phyloP scores from a whole-genome alignment of 2,797 vertebrate genomes.

The Silurus aristotelis region DNA sequence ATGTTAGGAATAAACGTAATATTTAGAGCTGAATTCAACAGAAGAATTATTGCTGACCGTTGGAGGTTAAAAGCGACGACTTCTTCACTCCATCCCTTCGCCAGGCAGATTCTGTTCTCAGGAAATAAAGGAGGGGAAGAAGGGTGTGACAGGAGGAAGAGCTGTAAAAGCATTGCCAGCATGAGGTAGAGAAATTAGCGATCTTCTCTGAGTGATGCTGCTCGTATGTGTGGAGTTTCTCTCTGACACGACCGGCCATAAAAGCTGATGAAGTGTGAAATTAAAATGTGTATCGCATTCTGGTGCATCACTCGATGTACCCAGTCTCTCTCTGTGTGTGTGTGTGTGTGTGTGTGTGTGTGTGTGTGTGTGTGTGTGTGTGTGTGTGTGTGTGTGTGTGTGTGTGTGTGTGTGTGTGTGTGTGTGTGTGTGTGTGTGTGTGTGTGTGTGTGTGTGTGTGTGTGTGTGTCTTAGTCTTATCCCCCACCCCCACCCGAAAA shows the following conservation, averaged over 20 bases:
- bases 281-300: slow-evolving; percentile 98
- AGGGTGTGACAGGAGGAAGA: background rate
- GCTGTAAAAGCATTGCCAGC: slow-evolving; percentile 9
- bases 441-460: slow-evolving; percentile 33
- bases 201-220: slow-evolving; percentile 17
- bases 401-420: slow-evolving; percentile 4
- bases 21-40: background rate
- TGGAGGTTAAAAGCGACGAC: background rate
- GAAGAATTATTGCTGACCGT: background rate
- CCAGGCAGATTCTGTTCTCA: background rate
- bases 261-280: slow-evolving; percentile 98
- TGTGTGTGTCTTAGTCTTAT: background rate
- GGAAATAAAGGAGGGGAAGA: background rate
- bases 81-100: slow-evolving; percentile 10
- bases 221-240: slow-evolving; percentile 28
- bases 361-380: slow-evolving; percentile 32
- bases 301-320: slow-evolving; percentile 81
- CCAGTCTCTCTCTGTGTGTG: slow-evolving; percentile 44
- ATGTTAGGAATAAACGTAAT: background rate
- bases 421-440: too few relatives aligned
- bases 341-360: slow-evolving; percentile 48
- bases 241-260: slow-evolving; percentile 80
- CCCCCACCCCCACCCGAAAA: slow-evolving; percentile 26
- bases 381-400: slow-evolving; percentile 31
- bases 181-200: slow-evolving; percentile 3